Evolutionary conservation across 2,888 invertebrate genomes (phyloP), one percentile per base, ranked within the genome.

Genomic region (Tortrix viridana): DNA sequence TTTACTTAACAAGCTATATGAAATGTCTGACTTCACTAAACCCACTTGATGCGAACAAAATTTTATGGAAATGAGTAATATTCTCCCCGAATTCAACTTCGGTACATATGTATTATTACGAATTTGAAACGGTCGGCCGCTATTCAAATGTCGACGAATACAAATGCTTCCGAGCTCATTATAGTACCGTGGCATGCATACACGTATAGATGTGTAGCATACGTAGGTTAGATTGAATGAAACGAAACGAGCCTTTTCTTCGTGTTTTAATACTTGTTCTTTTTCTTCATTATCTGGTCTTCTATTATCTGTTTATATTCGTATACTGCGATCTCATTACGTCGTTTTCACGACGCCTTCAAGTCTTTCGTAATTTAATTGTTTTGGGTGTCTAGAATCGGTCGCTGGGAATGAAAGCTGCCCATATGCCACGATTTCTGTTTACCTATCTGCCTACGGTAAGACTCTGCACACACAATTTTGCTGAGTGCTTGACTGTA

Each of bases 101-200:
- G 63, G 53, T 70, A 68, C 70, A 66, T 69, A 68, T 70, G 69
- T 69, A 67, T 69, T 71, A 69, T 73, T 72, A 74, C 73, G 65
- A 73, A 77, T 76, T 71, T 67, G 71, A 60, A 71, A 74, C 71
- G 76, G 69, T 71, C 67, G 65, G 68, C 65, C 61, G 68, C 74
- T 75, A 75, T 82, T 80, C 74, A 79, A 78, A 80, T 75, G 74
- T 72, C 71, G 69, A 70, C 67, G 73, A 74, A 79, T 75, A 75
- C 72, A 71, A 76, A 76, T 76, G 70, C 67, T 75, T 75, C 64
- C 70, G 72, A 67, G 68, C 76, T 81, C 76, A 80, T 80, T 79
- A 78, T 74, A 71, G 58, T 68, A 67, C 62, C 14, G 46, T n/a
- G 57, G 63, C 55, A 63, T 67, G 67, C 48, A 65, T 58, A 38